These are phyloP conservation scores for Euzophera pinguis DNA, from an alignment of 2,888 invertebrate species.

Conservation along the genomic window DNA sequence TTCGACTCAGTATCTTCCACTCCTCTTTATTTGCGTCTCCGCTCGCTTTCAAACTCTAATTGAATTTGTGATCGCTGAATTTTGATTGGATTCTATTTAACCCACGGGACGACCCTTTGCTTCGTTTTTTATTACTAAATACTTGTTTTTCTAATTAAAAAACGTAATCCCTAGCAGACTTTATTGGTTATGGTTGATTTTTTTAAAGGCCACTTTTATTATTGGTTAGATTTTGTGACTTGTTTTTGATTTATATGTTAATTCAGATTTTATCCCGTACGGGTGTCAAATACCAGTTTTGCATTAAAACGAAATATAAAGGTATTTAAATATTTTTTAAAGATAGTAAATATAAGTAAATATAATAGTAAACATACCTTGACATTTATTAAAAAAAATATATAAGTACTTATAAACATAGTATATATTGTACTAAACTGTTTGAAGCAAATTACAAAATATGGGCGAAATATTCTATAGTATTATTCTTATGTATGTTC, in stretches of 20 bases:
- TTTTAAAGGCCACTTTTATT: background rate
- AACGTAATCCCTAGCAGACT: background rate
- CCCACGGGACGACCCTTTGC: constrained; percentile 4
- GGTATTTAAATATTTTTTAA: too few relatives aligned
- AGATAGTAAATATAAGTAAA: too few relatives aligned
- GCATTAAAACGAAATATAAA: too few relatives aligned
- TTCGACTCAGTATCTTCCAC: constrained; percentile 47
- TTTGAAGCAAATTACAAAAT: too few relatives aligned
- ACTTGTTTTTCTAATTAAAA: constrained; percentile 14
- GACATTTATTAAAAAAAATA: too few relatives aligned
- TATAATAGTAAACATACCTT: too few relatives aligned
- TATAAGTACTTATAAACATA: too few relatives aligned
- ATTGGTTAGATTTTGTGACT: background rate
- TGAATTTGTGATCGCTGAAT: constrained; percentile 47
- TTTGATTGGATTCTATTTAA: constrained; percentile 35
- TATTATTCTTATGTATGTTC: too few relatives aligned
- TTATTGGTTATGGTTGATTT: constrained; percentile 3
- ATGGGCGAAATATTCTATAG: too few relatives aligned
- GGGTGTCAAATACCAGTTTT: too few relatives aligned
- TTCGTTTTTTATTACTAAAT: constrained; percentile 11
- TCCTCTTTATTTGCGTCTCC: constrained; percentile 30
- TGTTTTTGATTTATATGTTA: background rate
- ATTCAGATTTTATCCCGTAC: too few relatives aligned
- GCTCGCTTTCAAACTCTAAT: constrained; percentile 35
- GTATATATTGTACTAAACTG: too few relatives aligned